Base-by-base conservation (phyloP, 2,797 vertebrate species). In the Hapalemur alaotrensis region DNA sequence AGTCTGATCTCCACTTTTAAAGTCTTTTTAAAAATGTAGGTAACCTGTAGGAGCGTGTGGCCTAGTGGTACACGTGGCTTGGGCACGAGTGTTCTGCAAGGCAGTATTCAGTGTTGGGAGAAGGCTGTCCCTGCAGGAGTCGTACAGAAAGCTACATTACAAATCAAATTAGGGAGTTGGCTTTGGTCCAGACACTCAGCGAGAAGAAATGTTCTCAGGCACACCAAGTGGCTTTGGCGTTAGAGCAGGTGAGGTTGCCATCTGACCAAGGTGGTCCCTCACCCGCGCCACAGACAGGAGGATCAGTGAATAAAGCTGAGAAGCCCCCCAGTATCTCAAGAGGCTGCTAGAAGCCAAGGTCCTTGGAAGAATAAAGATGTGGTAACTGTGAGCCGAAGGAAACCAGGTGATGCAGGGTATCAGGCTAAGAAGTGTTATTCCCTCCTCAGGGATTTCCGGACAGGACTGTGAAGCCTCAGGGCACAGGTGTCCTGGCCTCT, bases 61-160 rank as follows among this genome's bases (percentile, higher is more conserved):
- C 48, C 38, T 8, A 8, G 1, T 41, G 88, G 65, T 10, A 10
- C 6, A 8, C 0, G 0, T 18, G 30, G 20, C 25, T 28, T 28
- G 30, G 25, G 14, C 57, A 43, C 3, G 0, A 5, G 14, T 8
- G 23, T 22, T 54, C 30, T 61, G 43, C 20, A 12, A 28, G 32
- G 30, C 32, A 2, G 25, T 4, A 0, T 10, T 41, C 32, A 12
- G 6, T 46, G 2, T 3, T 23, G 35, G 91, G 38, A 91, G 82
- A 75, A 28, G 41, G n/a, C 85, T 59, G 7, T 94, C 67, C 72
- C 59, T 69, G 41, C 54, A 70, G 48, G 86, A 50, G 43, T 9
- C 72, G 14, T 13, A 11, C 7, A 48, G 5, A 87, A 70, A 46
- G 63, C 52, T 48, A 28, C 65, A 38, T 38, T 72, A 32, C 82